A percentile compares a stretch with the other conserved stretches of the same genome.
phyloP scores from a whole-genome alignment of 1,140 invertebrate genomes.

The Pomacea maculata region DNA sequence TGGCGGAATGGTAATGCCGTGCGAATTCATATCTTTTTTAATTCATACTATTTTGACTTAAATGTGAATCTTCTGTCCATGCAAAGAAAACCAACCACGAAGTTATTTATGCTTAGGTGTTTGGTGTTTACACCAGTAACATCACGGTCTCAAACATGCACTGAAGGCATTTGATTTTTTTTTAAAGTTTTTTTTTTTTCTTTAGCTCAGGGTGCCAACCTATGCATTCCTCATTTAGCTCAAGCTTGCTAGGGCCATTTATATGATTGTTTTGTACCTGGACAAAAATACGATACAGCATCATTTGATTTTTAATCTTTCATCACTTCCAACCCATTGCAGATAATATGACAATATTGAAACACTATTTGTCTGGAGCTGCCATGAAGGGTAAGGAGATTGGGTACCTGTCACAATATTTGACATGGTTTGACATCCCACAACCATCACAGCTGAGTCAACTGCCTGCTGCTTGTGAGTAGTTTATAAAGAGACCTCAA shows the following conservation, averaged over 20 bases:
- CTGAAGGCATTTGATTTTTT: too few species aligned
- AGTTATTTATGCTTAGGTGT: too few species aligned
- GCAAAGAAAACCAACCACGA: too few species aligned
- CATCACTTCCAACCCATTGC: constrained; percentile 12
- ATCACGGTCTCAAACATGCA: too few species aligned
- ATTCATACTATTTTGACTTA: neutral
- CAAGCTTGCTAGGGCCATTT: neutral
- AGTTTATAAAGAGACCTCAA: neutral
- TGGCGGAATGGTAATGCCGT: constrained; percentile 51
- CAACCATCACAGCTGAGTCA: constrained; percentile 36
- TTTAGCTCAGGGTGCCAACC: neutral
- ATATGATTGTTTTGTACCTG: neutral
- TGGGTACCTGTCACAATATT: constrained; percentile 42
- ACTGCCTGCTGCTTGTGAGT: constrained; percentile 38
- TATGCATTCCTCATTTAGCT: neutral
- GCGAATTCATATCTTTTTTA: neutral
- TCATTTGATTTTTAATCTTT: neutral
- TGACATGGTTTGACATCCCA: constrained; percentile 56
- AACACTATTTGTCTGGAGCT: constrained; percentile 47
- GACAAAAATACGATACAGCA: neutral
- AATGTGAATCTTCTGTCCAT: too few species aligned
- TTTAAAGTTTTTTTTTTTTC: too few species aligned
- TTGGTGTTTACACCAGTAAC: too few species aligned
- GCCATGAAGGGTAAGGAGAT: constrained; percentile 31
- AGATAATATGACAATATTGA: constrained; percentile 41